Evolutionary conservation across 2,888 invertebrate species (phyloP).

Genomic region (Clitarchus hookeri): DNA sequence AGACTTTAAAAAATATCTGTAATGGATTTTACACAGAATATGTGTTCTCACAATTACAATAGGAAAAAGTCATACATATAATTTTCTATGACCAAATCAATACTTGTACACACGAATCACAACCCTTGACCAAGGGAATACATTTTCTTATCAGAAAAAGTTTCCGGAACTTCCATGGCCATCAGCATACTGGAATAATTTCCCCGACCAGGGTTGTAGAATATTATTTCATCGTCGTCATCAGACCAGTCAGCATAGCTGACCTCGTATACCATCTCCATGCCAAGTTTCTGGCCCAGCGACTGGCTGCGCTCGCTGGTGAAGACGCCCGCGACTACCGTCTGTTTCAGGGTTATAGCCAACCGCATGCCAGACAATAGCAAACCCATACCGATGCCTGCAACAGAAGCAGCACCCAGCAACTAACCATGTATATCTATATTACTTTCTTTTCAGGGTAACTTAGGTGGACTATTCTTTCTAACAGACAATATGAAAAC

Average conservation of each 20-base stretch:
- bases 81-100: background rate
- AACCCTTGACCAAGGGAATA: conserved; percentile 6
- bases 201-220: conserved; percentile 58
- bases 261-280: conserved; percentile 50
- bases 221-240: conserved; percentile 54
- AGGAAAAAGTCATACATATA: too few species aligned
- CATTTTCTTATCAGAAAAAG: background rate
- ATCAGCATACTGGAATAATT: conserved; percentile 54
- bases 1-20: too few species aligned
- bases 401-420: too few species aligned
- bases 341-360: conserved; percentile 15
- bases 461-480: too few species aligned
- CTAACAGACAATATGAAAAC: too few species aligned
- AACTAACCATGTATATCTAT: too few species aligned
- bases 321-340: conserved; percentile 28
- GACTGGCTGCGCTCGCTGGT: conserved; percentile 21
- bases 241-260: conserved; percentile 56
- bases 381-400: conserved; percentile 31
- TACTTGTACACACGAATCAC: background rate
- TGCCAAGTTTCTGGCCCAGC: conserved; percentile 30
- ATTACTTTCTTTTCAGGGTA: too few species aligned
- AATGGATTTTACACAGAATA: too few species aligned
- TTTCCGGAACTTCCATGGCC: conserved; percentile 44
- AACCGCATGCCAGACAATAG: conserved; percentile 17
- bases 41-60: too few species aligned